Conservation (phyloP, 2,888 invertebrate species). For the Oeneis ivallda region DNA sequence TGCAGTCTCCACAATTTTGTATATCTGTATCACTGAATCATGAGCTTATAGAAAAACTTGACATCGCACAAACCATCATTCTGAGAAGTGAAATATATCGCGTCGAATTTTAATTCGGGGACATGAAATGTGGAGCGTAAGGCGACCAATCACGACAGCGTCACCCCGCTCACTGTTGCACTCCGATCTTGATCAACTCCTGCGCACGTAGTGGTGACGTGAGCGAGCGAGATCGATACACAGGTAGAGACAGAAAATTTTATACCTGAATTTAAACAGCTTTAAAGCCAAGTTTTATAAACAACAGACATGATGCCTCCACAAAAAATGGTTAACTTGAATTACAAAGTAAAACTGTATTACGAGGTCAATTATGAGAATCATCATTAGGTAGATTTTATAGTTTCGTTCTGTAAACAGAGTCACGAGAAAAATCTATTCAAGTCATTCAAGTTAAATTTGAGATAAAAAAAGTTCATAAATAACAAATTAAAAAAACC, state of each 20-base stretch:
- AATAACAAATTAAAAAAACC: not conserved
- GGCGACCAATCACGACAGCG: constrained; percentile 71
- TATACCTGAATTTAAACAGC: constrained; percentile 72
- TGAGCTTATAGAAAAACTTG: constrained; percentile 49
- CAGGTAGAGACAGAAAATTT: constrained; percentile 53
- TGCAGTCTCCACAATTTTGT: constrained; percentile 27
- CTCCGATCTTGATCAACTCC: constrained; percentile 67
- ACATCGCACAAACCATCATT: constrained; percentile 58
- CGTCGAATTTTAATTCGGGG: constrained; percentile 64
- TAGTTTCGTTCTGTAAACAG: not conserved
- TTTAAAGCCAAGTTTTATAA: constrained; percentile 51
- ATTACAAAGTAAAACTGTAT: not conserved
- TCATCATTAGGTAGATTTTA: not conserved
- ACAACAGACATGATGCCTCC: constrained; percentile 41
- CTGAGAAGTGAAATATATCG: constrained; percentile 60
- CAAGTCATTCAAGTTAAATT: too few relatives aligned
- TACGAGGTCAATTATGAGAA: not conserved
- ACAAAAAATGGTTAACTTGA: not conserved
- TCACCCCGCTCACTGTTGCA: constrained; percentile 74
- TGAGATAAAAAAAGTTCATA: not conserved
- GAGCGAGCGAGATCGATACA: constrained; percentile 56
- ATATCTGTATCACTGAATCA: constrained; percentile 31
- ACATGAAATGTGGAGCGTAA: constrained; percentile 53
- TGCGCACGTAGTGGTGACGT: constrained; percentile 65
- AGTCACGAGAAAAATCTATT: not conserved